Conservation (phyloP, 2,113 vertebrate genomes). For the Corythoichthys intestinalis region DNA sequence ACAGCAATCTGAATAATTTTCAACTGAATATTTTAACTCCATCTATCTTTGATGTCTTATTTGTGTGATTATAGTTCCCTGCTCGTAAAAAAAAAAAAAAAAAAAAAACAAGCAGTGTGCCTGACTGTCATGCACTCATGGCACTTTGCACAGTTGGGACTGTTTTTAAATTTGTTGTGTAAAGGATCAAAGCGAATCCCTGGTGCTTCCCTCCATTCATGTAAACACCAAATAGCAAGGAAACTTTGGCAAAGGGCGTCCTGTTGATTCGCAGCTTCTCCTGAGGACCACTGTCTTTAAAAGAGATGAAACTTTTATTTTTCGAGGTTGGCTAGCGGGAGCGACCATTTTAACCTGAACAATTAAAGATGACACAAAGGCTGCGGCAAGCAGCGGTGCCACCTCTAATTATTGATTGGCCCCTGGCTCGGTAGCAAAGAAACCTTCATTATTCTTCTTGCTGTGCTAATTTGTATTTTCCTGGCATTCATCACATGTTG, state of each 20-base stretch:
- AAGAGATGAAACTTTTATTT: conserved; percentile 6
- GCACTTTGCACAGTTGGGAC: conserved; percentile 58
- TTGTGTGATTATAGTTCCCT: conserved; percentile 75
- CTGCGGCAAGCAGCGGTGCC: conserved; percentile 40
- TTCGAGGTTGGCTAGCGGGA: conserved; percentile 9
- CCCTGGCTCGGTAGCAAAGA: conserved; percentile 43
- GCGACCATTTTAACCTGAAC: conserved; percentile 69
- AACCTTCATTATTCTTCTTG: conserved; percentile 74
- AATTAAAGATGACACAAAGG: conserved; percentile 68
- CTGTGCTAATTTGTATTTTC: conserved; percentile 77
- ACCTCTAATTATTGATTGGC: conserved; percentile 78
- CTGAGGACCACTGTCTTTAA: conserved; percentile 14
- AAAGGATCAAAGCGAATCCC: conserved; percentile 67
- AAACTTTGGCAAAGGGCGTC: conserved; percentile 43
- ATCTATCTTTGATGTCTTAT: conserved; percentile 81
- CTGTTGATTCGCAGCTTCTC: conserved; percentile 5
- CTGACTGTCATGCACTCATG: conserved; percentile 63
- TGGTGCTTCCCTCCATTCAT: conserved; percentile 48
- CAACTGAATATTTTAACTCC: conserved; percentile 75
- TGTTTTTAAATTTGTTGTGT: conserved; percentile 41
- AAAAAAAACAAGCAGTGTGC: conserved; percentile 30
- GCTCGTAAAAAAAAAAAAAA: conserved; percentile 30
- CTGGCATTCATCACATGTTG: conserved; percentile 76
- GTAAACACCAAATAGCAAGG: conserved; percentile 54
- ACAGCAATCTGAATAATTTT: conserved; percentile 74